phyloP scores from a whole-genome alignment of 2,797 vertebrate species.

The Rhynchonycteris naso region DNA sequence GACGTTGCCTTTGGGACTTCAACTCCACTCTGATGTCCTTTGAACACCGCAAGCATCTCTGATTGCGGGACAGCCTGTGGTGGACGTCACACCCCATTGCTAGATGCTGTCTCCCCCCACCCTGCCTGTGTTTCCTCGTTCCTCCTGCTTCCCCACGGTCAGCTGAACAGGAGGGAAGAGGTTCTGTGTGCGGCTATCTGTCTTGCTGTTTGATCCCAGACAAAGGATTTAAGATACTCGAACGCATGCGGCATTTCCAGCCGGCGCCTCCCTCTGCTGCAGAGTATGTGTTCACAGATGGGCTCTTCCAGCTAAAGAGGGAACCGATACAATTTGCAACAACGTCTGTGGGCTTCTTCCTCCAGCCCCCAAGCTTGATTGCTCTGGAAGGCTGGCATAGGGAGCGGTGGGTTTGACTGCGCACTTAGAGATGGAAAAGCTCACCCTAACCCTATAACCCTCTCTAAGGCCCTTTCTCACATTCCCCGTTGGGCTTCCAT shows the following conservation, averaged over 20 bases:
- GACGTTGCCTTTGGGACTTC: neutral
- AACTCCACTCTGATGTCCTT: neutral
- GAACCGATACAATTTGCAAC: neutral
- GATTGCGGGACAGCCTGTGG: neutral
- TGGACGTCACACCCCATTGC: neutral
- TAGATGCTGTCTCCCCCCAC: neutral
- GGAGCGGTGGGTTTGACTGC: too few relatives aligned
- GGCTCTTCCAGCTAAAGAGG: neutral
- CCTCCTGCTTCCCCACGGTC: too few relatives aligned
- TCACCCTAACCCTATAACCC: neutral
- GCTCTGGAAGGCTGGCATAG: neutral
- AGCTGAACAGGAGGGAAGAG: neutral
- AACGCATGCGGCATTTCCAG: neutral
- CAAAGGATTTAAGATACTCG: fast-evolving
- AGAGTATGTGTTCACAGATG: neutral
- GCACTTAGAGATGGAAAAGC: neutral
- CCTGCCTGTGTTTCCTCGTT: neutral
- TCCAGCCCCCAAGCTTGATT: too few relatives aligned
- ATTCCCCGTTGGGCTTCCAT: fast-evolving
- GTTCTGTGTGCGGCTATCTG: fast-evolving
- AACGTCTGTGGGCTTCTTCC: neutral
- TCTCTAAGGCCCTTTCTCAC: fast-evolving
- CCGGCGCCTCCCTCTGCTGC: too few relatives aligned
- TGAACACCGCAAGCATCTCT: neutral
- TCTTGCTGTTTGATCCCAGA: neutral